phyloP scores from a whole-genome alignment of 2,888 invertebrate genomes.

The Andricus curvator region DNA sequence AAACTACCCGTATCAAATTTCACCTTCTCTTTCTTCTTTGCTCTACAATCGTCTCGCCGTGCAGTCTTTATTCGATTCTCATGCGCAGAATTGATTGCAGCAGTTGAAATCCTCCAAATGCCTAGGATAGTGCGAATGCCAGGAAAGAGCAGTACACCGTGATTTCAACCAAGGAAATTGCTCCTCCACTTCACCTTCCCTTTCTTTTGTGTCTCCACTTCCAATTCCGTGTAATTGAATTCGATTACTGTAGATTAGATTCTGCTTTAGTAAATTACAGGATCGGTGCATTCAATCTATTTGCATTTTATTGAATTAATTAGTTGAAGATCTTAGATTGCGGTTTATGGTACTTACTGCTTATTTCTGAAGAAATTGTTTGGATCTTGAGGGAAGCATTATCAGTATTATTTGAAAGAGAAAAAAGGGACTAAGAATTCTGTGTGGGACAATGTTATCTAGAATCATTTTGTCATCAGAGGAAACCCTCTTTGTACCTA shows the following conservation, averaged over 20 bases:
- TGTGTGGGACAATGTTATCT: background rate
- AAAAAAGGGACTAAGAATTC: background rate
- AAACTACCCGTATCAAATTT: slow-evolving; percentile 59
- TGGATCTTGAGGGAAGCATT: background rate
- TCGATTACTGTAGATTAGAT: slow-evolving; percentile 3
- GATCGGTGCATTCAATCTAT: background rate
- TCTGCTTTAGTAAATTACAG: slow-evolving; percentile 1
- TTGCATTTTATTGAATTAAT: background rate
- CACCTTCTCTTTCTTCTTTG: slow-evolving; percentile 65
- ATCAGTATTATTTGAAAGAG: background rate
- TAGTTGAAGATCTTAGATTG: slow-evolving; percentile 1
- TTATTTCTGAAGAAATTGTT: background rate
- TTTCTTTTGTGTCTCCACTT: slow-evolving; percentile 19
- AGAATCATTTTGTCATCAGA: background rate
- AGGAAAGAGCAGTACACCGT: slow-evolving; percentile 5
- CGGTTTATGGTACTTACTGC: background rate
- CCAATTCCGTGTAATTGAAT: slow-evolving; percentile 15
- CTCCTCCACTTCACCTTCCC: background rate
- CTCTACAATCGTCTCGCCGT: slow-evolving; percentile 45
- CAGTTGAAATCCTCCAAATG: slow-evolving; percentile 45
- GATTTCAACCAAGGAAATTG: slow-evolving; percentile 49
- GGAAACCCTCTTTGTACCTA: background rate
- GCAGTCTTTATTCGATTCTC: background rate
- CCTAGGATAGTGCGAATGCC: slow-evolving; percentile 39
- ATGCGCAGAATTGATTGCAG: slow-evolving; percentile 20